Base-by-base conservation (phyloP, 2,797 vertebrate species). In the Pyrocephalus nanus region DNA sequence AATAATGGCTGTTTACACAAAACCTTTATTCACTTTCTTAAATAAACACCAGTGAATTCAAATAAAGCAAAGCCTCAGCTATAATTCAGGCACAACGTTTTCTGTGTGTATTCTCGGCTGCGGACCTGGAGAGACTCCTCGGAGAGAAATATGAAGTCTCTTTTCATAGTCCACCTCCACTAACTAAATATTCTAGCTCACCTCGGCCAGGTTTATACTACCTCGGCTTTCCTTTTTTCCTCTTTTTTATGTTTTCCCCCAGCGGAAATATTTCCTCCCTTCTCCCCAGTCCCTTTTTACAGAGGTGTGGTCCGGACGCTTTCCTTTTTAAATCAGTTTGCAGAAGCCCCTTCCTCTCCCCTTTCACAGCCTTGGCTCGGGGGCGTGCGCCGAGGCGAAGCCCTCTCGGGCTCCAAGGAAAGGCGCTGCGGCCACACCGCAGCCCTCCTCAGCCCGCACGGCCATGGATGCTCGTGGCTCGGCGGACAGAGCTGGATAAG, bases 51-150 rank as follows among this genome's bases (percentile, higher is more conserved):
- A 78, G 47, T 11, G 40, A 64, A 79, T 94, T 97, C 86, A 84
- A 94, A 94, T 27, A 96, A 96, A 96, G 95, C 86, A 36, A 76
- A 96, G 58, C 60, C 80, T 64, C 69, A 80, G 60, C 71, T 92
- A 76, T 62, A 55, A 92, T 84, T 96, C 77, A 76, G 51, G 69
- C 78, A 86, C 85, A 88, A 83, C 70, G 74, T 92, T 87, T 81
- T 86, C 85, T 90, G 81, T 77, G 65, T 89, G 74, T 73, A 90
- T 95, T 91, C 92, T 92, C 90, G 89, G 67, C 77, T 61, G 67
- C 40, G 73, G 89, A 91, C 85, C 95, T 88, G 95, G 91, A 95
- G 78, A 90, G 95, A 85, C 54, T 95, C 92, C 95, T 87, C 87
- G 32, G 90, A 93, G 82, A 78, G 84, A 95, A 93, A 92, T 92